phyloP scores from a whole-genome alignment of 2,797 vertebrate species.

The Acropternis orthonyx region DNA sequence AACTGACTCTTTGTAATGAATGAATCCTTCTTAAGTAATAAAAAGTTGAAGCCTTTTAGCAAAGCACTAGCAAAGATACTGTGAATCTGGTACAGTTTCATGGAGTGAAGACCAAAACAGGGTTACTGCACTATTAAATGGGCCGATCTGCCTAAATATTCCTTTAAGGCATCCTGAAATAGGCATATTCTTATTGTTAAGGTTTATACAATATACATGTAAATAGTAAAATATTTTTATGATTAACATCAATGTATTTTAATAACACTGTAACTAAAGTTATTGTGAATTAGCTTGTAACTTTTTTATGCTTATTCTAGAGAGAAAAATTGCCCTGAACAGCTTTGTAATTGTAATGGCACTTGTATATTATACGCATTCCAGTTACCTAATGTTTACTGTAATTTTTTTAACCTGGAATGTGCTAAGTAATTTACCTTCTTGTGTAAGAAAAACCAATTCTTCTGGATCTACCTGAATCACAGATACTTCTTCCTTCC shows the following conservation, averaged over 20 bases:
- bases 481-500: constrained; percentile 11
- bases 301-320: constrained; percentile 78
- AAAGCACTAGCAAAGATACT: constrained; percentile 26
- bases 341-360: constrained; percentile 74
- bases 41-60: background rate
- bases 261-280: constrained; percentile 83
- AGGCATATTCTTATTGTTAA: constrained; percentile 75
- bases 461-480: constrained; percentile 61
- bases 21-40: background rate
- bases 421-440: constrained; percentile 67
- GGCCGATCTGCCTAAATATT: constrained; percentile 60
- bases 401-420: constrained; percentile 69
- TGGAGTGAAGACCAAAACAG: constrained; percentile 81
- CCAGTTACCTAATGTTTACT: constrained; percentile 76
- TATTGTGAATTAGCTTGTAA: constrained; percentile 76
- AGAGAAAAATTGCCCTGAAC: constrained; percentile 41
- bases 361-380: constrained; percentile 73
- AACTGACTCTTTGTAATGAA: constrained; percentile 59
- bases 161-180: constrained; percentile 70
- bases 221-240: constrained; percentile 96
- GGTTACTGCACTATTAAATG: constrained; percentile 60
- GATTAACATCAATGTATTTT: constrained; percentile 91
- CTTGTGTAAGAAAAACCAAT: constrained; percentile 18
- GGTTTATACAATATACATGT: constrained; percentile 85
- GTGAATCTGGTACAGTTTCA: constrained; percentile 56